phyloP scores from a whole-genome alignment of 2,113 vertebrate genomes.

The Copsychus sechellarum region DNA sequence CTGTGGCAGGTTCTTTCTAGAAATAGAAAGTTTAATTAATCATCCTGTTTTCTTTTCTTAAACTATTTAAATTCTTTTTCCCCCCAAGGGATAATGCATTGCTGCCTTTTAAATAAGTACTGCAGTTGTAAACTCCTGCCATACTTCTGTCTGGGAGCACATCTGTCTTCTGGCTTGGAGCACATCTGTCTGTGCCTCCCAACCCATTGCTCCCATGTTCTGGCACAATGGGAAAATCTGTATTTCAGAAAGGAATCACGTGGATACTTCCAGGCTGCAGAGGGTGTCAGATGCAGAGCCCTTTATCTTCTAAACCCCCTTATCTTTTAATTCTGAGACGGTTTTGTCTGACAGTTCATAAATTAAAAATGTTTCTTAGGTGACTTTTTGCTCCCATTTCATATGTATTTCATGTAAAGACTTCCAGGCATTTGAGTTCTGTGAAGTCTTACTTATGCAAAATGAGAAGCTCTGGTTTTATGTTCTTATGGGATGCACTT shows the following conservation, averaged over 20 bases:
- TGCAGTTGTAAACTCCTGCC: conserved; percentile 41
- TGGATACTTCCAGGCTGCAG: not conserved
- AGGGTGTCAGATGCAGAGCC: conserved; percentile 24
- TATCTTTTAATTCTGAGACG: conserved; percentile 59
- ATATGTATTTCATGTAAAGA: conserved; percentile 55
- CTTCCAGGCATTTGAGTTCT: conserved; percentile 8
- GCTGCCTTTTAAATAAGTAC: conserved; percentile 62
- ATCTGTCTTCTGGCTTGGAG: conserved; percentile 52
- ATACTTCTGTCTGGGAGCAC: conserved; percentile 54
- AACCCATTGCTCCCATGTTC: not conserved
- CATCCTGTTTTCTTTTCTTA: conserved; percentile 46
- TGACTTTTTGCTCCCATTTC: conserved; percentile 50
- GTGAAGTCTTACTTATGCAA: conserved; percentile 58
- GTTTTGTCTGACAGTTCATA: conserved; percentile 64
- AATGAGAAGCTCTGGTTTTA: not conserved
- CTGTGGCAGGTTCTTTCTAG: conserved; percentile 40
- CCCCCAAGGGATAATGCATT: conserved; percentile 44
- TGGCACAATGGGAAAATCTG: conserved; percentile 15
- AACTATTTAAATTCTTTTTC: not conserved
- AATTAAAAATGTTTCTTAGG: conserved; percentile 61
- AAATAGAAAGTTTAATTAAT: conserved; percentile 61
- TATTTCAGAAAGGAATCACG: conserved; percentile 1
- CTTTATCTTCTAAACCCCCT: conserved; percentile 55
- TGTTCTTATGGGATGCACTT: not conserved
- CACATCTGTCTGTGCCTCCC: conserved; percentile 61